Conservation (phyloP, 37 sponge, comb jelly and placozoan species). For the Amphimedon queenslandica region DNA sequence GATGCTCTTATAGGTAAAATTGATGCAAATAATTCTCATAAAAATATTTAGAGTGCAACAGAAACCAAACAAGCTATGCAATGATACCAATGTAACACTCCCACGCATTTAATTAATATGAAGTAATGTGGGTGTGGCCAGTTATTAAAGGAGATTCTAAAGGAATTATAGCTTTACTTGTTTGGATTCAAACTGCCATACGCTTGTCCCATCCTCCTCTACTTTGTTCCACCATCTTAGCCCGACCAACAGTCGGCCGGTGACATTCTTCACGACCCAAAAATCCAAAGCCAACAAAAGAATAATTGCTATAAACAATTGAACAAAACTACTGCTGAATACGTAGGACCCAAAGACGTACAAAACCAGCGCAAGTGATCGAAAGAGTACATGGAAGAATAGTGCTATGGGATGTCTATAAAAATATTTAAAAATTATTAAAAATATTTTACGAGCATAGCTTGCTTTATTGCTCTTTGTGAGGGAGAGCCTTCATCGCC, state of each 20-base stretch:
- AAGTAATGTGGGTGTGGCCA: too few relatives aligned
- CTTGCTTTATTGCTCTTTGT: too few relatives aligned
- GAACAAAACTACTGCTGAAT: slow-evolving; percentile 34
- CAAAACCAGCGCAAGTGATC: slow-evolving; percentile 65
- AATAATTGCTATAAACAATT: slow-evolving; percentile 61
- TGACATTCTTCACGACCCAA: slow-evolving; percentile 96
- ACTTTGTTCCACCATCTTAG: slow-evolving; percentile 99
- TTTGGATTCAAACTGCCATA: slow-evolving; percentile 90
- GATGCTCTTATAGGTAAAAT: too few relatives aligned
- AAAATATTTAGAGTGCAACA: too few relatives aligned
- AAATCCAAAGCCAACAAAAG: slow-evolving; percentile 87
- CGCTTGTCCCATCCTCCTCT: slow-evolving; percentile 88
- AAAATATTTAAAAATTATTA: not conserved
- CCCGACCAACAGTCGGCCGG: slow-evolving; percentile 88
- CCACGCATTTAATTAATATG: too few relatives aligned
- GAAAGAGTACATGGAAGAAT: slow-evolving; percentile 84
- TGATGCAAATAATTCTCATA: too few relatives aligned
- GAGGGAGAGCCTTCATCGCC: too few relatives aligned
- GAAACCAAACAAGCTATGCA: too few relatives aligned
- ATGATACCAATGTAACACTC: too few relatives aligned
- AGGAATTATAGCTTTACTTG: slow-evolving; percentile 51
- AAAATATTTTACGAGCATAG: too few relatives aligned
- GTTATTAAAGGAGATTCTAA: too few relatives aligned
- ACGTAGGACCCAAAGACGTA: slow-evolving; percentile 56
- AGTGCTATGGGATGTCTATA: slow-evolving; percentile 76